Percentiles rank a stretch among this genome's conserved stretches.
These are phyloP conservation scores for Elgaria multicarinata DNA, from an alignment of 2,113 vertebrate genomes.

Conservation along the genomic window DNA sequence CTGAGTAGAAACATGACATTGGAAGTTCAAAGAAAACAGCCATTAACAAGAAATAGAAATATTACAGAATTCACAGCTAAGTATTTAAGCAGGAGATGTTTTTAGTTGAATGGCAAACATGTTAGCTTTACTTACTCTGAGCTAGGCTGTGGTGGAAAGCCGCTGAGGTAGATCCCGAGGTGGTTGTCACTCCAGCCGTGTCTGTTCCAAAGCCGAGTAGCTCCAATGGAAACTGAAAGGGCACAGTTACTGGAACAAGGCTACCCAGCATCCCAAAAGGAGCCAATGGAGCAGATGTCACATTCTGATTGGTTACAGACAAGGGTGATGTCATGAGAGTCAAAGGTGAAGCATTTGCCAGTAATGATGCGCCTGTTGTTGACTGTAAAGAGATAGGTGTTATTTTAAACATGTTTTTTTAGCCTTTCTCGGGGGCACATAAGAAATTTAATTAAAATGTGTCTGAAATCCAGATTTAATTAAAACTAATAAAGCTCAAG, in stretches of 20 bases:
- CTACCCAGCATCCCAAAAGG: slow-evolving; percentile 96
- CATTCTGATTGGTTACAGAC: slow-evolving; percentile 86
- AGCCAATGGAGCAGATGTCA: slow-evolving; percentile 74
- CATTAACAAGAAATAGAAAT: not conserved
- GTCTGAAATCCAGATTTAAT: not conserved
- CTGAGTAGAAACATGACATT: no score
- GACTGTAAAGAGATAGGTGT: slow-evolving; percentile 81
- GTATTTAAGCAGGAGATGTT: not conserved
- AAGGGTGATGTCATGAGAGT: slow-evolving; percentile 89
- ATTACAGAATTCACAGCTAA: no score
- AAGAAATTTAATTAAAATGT: slow-evolving; percentile 16
- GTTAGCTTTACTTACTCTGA: slow-evolving; percentile 79
- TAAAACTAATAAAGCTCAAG: not conserved
- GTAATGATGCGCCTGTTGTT: slow-evolving; percentile 86
- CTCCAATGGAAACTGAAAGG: slow-evolving; percentile 95
- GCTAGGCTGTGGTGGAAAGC: slow-evolving; percentile 85
- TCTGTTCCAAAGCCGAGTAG: slow-evolving; percentile 88
- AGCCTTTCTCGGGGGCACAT: slow-evolving; percentile 41
- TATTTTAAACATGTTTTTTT: slow-evolving; percentile 54
- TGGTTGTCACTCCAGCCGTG: slow-evolving; percentile 83
- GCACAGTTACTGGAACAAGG: slow-evolving; percentile 95
- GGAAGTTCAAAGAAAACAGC: not conserved
- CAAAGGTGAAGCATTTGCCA: slow-evolving; percentile 86
- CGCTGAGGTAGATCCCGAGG: slow-evolving; percentile 87
- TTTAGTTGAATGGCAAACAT: not conserved